Evolutionary conservation across 2,113 vertebrate species (phyloP).

Genomic region (Eretmochelys imbricata): DNA sequence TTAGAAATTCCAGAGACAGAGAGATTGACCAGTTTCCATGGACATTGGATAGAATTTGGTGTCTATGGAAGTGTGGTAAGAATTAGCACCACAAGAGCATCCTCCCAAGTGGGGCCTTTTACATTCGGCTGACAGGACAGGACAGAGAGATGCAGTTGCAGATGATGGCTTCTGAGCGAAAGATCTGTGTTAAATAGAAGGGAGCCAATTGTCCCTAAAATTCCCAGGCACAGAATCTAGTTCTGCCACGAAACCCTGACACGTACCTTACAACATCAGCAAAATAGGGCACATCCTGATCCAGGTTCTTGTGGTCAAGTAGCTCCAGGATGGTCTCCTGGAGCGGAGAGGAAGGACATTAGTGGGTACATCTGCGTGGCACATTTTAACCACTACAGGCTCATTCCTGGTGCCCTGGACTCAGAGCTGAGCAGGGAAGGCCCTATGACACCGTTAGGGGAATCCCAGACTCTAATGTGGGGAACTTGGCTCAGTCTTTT

Average conservation of each 20-base stretch:
- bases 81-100: not conserved
- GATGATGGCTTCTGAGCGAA: not conserved
- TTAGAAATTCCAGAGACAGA: not conserved
- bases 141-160: not conserved
- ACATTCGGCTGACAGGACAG: not conserved
- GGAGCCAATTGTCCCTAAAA: not conserved
- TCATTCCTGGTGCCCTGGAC: not conserved
- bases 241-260: not conserved
- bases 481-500: no score
- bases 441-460: not conserved
- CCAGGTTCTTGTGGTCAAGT: conserved; percentile 88
- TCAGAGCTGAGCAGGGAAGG: not conserved
- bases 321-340: conserved; percentile 85
- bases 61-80: not conserved
- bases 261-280: conserved; percentile 83
- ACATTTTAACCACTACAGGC: no score
- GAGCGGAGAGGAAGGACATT: not conserved
- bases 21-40: not conserved
- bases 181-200: not conserved
- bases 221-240: not conserved
- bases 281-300: conserved; percentile 87
- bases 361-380: not conserved
- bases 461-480: not conserved
- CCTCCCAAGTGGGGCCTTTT: not conserved
- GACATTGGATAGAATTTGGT: not conserved